Evolutionary conservation across 92 coral and sea anemone genomes (phyloP), one percentile per base, ranked within the genome.

Genomic region (Phenganax stokvisi): DNA sequence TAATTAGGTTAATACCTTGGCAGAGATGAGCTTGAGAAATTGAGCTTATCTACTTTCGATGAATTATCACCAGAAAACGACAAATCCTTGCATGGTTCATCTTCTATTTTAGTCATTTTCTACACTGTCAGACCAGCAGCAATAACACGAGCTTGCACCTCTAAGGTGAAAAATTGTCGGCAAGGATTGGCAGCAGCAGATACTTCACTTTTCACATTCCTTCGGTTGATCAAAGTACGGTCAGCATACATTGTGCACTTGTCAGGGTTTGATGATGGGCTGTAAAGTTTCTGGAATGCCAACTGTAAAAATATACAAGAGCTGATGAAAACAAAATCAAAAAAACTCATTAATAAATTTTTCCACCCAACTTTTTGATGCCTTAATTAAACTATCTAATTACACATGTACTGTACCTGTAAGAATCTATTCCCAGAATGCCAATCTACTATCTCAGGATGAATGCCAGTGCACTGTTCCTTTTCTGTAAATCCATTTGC

Each of bases 221-320:
- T 84, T 27, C 89, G 62, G 83, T 87, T 91, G 0, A 89, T 66
- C 25, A 91, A 79, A 56, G 82, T 91, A 71, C 90, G 51, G 78
- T 89, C 92, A 63, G 86, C 80, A 37, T 89, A 91, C 88, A 89
- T 25, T n/a, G 92, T 91, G 57, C 96, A 89, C 77, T 89, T 91
- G 84, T 90, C 96, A 80, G 80, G 80, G 74, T 85, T 87, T 13
- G 96, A 91, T 51, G 96, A 56, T n/a, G 77, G 73, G 55, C 72
- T 90, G 84, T 82, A 91, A 10, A 89, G 80, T 51, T 83, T 91
- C n/a, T 82, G 53, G 64, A 86, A 89, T 55, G 88, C 89, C 77
- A 88, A 84, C 91, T 90, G 57, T 20, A 51, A 53, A 60, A 58
- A 47, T 2, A 59, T 7, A 10, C 20, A 13, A 59, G n/a, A 10